A percentile compares a stretch with the other conserved stretches of the same genome.
phyloP scores from a whole-genome alignment of 2,113 vertebrate species.

The Rafetus swinhoei region DNA sequence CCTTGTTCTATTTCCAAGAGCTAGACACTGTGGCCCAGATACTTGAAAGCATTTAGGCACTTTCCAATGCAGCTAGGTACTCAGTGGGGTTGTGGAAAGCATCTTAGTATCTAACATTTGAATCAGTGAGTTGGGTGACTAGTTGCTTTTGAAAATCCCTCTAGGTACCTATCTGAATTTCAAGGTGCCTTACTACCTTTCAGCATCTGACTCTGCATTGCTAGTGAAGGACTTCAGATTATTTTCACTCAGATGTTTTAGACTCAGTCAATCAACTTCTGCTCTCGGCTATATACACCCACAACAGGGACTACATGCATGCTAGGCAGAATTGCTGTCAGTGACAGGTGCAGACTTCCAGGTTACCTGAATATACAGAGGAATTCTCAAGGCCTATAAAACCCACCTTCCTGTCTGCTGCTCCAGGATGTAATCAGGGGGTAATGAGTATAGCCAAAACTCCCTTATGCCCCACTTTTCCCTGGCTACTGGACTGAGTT shows the following conservation, averaged over 20 bases:
- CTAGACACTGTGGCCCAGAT: background rate
- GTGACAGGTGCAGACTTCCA: background rate
- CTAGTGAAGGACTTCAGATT: background rate
- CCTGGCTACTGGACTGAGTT: background rate
- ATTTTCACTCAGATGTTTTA: background rate
- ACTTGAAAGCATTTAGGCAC: background rate
- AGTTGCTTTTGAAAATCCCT: background rate
- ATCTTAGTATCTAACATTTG: background rate
- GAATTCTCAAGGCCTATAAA: background rate
- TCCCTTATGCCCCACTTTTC: rapidly evolving
- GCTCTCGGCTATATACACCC: background rate
- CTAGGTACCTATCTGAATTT: background rate
- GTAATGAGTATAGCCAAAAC: background rate
- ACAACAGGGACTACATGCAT: background rate
- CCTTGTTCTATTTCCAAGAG: background rate
- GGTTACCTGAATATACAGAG: background rate
- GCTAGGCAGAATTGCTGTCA: background rate
- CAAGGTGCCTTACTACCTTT: background rate
- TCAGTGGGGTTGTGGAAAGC: background rate
- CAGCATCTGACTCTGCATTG: background rate
- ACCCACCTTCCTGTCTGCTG: background rate
- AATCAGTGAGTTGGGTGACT: background rate
- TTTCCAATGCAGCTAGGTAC: background rate
- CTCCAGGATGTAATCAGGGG: rapidly evolving
- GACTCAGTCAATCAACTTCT: background rate